These are phyloP conservation scores for Bos javanicus DNA, from an alignment of 2,113 vertebrate species.

Conservation along the genomic window DNA sequence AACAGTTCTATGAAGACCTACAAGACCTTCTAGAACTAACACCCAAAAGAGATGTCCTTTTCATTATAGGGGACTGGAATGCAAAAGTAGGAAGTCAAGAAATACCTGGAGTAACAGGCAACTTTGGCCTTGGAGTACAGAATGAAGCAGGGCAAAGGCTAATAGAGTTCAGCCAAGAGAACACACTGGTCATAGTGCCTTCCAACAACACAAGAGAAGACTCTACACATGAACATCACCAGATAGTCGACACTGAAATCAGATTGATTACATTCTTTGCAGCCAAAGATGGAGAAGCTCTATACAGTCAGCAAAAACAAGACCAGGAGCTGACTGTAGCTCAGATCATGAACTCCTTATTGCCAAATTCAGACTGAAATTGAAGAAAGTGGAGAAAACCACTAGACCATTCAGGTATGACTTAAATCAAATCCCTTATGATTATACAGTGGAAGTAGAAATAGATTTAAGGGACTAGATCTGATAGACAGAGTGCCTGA, in stretches of 20 bases:
- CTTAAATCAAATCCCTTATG: background rate
- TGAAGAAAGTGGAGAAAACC: background rate
- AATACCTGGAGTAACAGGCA: background rate
- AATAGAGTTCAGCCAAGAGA: background rate
- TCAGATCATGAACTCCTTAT: background rate
- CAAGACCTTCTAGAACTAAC: background rate
- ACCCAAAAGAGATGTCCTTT: background rate
- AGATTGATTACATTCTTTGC: background rate
- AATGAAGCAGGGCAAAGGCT: background rate
- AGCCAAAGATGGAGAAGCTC: background rate
- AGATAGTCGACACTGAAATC: background rate
- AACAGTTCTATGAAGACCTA: background rate
- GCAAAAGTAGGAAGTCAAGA: background rate
- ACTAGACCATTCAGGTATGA: background rate
- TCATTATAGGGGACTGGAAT: background rate
- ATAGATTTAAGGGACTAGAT: background rate
- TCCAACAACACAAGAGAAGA: background rate
- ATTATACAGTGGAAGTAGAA: background rate
- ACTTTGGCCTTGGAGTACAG: background rate
- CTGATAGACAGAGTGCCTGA: background rate
- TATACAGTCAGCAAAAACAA: background rate
- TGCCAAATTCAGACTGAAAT: background rate
- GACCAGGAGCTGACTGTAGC: accelerated
- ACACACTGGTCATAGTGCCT: background rate
- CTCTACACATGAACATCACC: background rate